Conservation (phyloP, 2,113 vertebrate species). For the Anoura caudifer region DNA sequence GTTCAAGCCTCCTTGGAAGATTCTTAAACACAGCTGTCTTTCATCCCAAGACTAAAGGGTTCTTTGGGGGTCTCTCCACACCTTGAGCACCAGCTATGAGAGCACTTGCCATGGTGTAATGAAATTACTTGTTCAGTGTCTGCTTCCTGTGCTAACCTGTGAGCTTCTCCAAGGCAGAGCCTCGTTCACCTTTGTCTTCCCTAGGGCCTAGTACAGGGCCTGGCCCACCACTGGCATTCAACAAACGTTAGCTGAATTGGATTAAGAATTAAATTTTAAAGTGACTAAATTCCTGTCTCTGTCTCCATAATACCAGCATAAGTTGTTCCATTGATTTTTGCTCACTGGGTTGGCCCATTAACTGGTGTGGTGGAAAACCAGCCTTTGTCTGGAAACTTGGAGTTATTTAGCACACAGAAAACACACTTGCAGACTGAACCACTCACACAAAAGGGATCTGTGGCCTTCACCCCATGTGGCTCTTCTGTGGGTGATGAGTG, state of each 20-base stretch:
- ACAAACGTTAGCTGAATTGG: background rate
- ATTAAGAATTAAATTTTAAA: slow-evolving; percentile 54
- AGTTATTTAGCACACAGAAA: slow-evolving; percentile 40
- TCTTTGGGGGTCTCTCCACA: background rate
- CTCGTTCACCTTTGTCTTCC: background rate
- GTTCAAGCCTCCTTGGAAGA: background rate
- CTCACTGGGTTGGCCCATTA: slow-evolving; percentile 7
- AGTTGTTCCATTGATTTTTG: slow-evolving; percentile 43
- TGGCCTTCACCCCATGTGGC: slow-evolving; percentile 8
- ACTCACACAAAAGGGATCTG: slow-evolving; percentile 17
- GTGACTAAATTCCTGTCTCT: slow-evolving; percentile 41
- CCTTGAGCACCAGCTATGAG: background rate
- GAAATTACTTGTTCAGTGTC: background rate
- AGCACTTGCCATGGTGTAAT: fast-evolving
- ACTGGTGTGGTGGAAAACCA: background rate
- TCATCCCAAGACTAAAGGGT: background rate
- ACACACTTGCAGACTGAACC: slow-evolving; percentile 20
- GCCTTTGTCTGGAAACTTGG: slow-evolving; percentile 40
- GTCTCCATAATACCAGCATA: slow-evolving; percentile 47
- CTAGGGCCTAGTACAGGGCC: background rate
- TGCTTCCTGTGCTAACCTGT: background rate
- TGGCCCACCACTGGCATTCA: background rate
- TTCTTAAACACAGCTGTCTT: background rate
- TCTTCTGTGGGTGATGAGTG: background rate
- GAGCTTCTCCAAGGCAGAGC: background rate